These are phyloP conservation scores for Channa striata DNA, from an alignment of 2,797 vertebrate genomes.

Conservation along the genomic window DNA sequence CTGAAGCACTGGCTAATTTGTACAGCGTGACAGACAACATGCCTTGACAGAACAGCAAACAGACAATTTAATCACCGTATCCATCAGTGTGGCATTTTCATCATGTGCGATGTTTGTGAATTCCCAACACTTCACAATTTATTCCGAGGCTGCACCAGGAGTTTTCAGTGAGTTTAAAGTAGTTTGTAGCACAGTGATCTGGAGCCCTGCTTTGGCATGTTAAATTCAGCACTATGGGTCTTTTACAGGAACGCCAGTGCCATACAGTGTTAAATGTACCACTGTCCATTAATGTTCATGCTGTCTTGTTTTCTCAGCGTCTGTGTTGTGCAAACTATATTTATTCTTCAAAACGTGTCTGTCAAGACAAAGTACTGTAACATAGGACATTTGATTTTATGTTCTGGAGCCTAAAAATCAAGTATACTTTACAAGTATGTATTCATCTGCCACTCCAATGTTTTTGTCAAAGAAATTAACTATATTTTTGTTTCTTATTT, in stretches of 20 bases:
- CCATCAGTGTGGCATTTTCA: conserved; percentile 31
- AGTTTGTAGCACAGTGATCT: conserved; percentile 1
- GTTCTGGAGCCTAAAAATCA: conserved; percentile 77
- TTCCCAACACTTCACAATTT: not conserved
- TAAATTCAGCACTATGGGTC: conserved; percentile 43
- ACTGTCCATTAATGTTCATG: conserved; percentile 38
- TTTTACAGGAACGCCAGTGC: conserved; percentile 40
- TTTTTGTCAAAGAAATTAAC: conserved; percentile 62
- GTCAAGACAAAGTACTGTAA: conserved; percentile 74
- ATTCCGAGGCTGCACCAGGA: not conserved
- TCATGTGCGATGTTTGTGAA: conserved; percentile 4
- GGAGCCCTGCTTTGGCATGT: conserved; percentile 31
- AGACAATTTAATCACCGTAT: not conserved
- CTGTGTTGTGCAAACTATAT: conserved; percentile 72
- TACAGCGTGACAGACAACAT: not conserved
- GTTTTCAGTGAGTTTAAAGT: conserved; percentile 7
- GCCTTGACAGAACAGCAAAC: not conserved
- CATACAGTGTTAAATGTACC: conserved; percentile 62
- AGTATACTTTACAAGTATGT: conserved; percentile 70
- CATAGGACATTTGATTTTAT: conserved; percentile 63
- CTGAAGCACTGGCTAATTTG: not conserved
- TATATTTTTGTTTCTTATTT: conserved; percentile 69
- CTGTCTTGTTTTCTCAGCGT: conserved; percentile 54
- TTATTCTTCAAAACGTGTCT: conserved; percentile 74
- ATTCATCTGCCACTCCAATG: conserved; percentile 72